Percentiles rank a stretch among this genome's conserved stretches.
Conservation (phyloP, 2,888 invertebrate genomes). For the Calameuta pallipes region DNA sequence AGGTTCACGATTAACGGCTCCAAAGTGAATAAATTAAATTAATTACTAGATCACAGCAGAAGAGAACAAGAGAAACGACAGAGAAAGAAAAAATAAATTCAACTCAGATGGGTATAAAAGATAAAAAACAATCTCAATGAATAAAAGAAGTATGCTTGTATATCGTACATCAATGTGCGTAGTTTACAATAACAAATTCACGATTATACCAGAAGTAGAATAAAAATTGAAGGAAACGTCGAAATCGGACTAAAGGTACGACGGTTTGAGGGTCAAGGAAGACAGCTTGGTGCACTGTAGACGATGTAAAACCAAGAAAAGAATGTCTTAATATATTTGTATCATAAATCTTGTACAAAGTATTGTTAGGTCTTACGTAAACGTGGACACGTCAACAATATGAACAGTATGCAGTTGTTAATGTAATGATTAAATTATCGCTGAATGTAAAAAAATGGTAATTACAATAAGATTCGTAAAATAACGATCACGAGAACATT, state of each 20-base stretch:
- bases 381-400: constrained; percentile 48
- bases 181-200: constrained; percentile 41
- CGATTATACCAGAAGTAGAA: background rate
- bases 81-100: constrained; percentile 10
- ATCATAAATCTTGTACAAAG: constrained; percentile 65
- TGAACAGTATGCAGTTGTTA: constrained; percentile 34
- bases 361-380: constrained; percentile 61
- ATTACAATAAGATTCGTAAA: constrained; percentile 12
- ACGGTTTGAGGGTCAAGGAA: background rate
- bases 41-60: constrained; percentile 8
- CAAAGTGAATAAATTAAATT: constrained; percentile 54
- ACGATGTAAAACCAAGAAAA: constrained; percentile 27
- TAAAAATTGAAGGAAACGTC: background rate
- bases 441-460: constrained; percentile 37
- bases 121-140: constrained; percentile 21
- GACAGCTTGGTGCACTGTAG: background rate
- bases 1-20: constrained; percentile 53
- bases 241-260: background rate
- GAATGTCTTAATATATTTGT: constrained; percentile 63
- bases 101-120: background rate
- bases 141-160: constrained; percentile 4
- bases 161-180: constrained; percentile 49
- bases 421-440: constrained; percentile 44
- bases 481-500: background rate
- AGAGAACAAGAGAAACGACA: constrained; percentile 37